A percentile compares a stretch with the other conserved stretches of the same genome.
Conservation (phyloP, 2,888 invertebrate species). For the Venustoraphidia nigricollis region DNA sequence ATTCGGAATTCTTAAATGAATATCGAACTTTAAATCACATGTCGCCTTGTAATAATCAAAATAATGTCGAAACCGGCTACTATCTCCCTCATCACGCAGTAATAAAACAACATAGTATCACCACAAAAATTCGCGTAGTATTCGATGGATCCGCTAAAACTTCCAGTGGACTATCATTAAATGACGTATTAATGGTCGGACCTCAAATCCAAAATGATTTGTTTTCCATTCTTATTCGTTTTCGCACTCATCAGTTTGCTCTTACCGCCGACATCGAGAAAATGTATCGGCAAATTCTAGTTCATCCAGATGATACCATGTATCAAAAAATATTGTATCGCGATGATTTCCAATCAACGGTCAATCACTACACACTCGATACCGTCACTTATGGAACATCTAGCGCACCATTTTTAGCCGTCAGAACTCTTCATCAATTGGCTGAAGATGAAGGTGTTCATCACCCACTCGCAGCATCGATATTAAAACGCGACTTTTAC, state of each 20-base stretch:
- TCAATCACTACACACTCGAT: neutral
- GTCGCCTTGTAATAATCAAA: too few relatives aligned
- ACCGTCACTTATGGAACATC: too few relatives aligned
- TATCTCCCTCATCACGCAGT: slow-evolving; percentile 8
- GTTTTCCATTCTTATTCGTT: slow-evolving; percentile 10
- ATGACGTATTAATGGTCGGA: slow-evolving; percentile 12
- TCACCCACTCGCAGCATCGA: neutral
- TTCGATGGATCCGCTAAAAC: slow-evolving; percentile 9
- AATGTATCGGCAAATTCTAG: slow-evolving; percentile 14
- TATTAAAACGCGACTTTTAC: too few relatives aligned
- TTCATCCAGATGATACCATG: too few relatives aligned
- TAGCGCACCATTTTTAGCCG: neutral
- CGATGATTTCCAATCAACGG: too few relatives aligned
- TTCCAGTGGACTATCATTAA: slow-evolving; percentile 9
- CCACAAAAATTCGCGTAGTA: slow-evolving; percentile 8
- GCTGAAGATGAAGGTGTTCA: neutral
- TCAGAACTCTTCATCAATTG: neutral
- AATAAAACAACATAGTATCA: too few relatives aligned
- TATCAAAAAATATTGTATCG: too few relatives aligned
- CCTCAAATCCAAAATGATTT: slow-evolving; percentile 13
- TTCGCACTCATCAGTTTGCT: slow-evolving; percentile 11
- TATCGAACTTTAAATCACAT: slow-evolving; percentile 3
- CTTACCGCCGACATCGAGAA: slow-evolving; percentile 14
- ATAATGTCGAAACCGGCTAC: too few relatives aligned
- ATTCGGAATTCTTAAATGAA: slow-evolving; percentile 5